These are phyloP conservation scores for Clarias gariepinus DNA, from an alignment of 2,113 vertebrate genomes.

Conservation along the genomic window DNA sequence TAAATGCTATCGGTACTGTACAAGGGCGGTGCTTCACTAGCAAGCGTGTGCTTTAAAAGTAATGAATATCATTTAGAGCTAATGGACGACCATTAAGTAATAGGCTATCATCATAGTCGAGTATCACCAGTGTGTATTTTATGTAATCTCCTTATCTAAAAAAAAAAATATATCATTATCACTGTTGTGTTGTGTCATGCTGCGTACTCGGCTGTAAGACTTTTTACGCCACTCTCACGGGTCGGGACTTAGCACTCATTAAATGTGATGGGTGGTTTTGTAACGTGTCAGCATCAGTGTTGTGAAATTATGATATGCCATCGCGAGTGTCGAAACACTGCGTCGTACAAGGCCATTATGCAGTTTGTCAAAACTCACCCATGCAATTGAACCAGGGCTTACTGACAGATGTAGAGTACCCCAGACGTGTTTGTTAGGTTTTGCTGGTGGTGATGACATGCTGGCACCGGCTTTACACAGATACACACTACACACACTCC, in stretches of 20 bases:
- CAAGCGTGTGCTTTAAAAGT: slow-evolving; percentile 4
- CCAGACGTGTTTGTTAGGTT: not conserved
- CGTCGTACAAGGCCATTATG: slow-evolving; percentile 13
- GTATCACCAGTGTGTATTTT: not conserved
- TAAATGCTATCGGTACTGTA: not conserved
- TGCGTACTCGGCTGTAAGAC: not conserved
- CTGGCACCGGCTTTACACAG: not conserved
- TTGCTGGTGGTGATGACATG: not conserved
- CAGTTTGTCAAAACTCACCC: not conserved
- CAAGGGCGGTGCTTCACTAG: not conserved
- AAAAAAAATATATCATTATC: not conserved
- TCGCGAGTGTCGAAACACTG: not conserved
- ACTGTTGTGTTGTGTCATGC: not conserved
- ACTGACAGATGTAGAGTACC: not conserved
- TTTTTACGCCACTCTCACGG: not conserved
- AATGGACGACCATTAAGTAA: not conserved
- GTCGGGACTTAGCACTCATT: not conserved
- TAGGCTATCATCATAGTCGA: not conserved
- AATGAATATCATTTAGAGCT: not conserved
- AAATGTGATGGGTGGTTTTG: slow-evolving; percentile 7
- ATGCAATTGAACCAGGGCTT: not conserved
- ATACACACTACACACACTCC: not conserved
- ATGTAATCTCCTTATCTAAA: not conserved
- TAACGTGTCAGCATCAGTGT: slow-evolving; percentile 4
- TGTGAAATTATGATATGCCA: not conserved